phyloP scores from a whole-genome alignment of 2,797 vertebrate species.

The Lophotriccus pileatus region DNA sequence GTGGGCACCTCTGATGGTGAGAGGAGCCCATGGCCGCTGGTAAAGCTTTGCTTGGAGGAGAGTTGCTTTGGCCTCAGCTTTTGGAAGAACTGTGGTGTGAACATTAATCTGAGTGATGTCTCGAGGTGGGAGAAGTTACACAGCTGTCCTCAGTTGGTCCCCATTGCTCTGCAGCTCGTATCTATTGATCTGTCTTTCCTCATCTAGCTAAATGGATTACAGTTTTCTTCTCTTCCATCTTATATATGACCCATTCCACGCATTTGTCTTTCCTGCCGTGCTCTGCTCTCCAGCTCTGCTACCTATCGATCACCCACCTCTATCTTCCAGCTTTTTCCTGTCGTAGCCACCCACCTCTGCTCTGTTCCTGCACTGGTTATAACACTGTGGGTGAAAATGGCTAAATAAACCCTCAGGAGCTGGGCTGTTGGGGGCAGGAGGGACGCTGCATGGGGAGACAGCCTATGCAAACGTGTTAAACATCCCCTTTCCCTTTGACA shows the following conservation, averaged over 20 bases:
- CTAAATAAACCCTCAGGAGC: background rate
- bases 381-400: background rate
- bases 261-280: background rate
- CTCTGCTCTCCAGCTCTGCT: conserved; percentile 7
- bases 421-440: background rate
- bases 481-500: background rate
- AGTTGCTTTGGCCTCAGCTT: background rate
- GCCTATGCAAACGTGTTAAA: background rate
- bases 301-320: conserved; percentile 13
- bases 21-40: background rate
- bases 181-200: conserved; percentile 62
- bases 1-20: background rate
- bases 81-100: background rate
- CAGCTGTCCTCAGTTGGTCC: conserved; percentile 32
- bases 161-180: conserved; percentile 36
- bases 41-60: background rate
- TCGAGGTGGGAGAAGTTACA: conserved; percentile 22
- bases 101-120: background rate
- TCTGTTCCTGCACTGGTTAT: background rate
- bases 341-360: background rate
- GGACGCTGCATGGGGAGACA: background rate
- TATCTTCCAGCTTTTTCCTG: background rate
- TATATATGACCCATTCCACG: conserved; percentile 17
- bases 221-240: conserved; percentile 58
- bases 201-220: conserved; percentile 59